A percentile compares a stretch with the other conserved stretches of the same genome.
phyloP scores from a whole-genome alignment of 2,888 invertebrate species.

The Gortyna flavago region DNA sequence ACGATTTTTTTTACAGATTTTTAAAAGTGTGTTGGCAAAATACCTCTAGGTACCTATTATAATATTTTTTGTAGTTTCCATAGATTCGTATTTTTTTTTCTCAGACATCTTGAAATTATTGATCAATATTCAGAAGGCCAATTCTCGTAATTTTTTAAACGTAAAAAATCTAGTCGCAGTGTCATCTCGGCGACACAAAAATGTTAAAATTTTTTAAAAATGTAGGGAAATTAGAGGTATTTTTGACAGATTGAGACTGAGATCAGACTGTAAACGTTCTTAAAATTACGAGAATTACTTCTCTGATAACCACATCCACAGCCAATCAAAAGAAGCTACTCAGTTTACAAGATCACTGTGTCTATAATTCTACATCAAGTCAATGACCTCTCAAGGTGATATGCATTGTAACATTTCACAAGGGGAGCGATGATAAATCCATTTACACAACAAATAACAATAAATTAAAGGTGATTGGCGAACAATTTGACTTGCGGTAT shows the following conservation, averaged over 20 bases:
- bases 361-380: conserved; percentile 17
- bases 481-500: conserved; percentile 36
- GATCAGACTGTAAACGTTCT: too few relatives aligned
- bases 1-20: too few relatives aligned
- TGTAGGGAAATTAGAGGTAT: too few relatives aligned
- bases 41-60: too few relatives aligned
- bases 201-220: too few relatives aligned
- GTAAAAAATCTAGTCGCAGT: too few relatives aligned
- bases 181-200: too few relatives aligned
- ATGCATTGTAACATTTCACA: conserved; percentile 43
- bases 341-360: conserved; percentile 1
- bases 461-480: conserved; percentile 46
- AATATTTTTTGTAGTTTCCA: too few relatives aligned
- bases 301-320: neutral
- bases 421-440: conserved; percentile 52
- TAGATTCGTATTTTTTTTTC: neutral
- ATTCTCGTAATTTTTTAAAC: too few relatives aligned
- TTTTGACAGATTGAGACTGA: too few relatives aligned
- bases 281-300: too few relatives aligned
- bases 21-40: too few relatives aligned
- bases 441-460: conserved; percentile 38
- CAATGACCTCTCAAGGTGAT: conserved; percentile 45
- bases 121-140: neutral
- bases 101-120: neutral
- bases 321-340: neutral